Evolutionary conservation across 2,888 invertebrate genomes (phyloP).

Genomic region (Drosophila anomelani): DNA sequence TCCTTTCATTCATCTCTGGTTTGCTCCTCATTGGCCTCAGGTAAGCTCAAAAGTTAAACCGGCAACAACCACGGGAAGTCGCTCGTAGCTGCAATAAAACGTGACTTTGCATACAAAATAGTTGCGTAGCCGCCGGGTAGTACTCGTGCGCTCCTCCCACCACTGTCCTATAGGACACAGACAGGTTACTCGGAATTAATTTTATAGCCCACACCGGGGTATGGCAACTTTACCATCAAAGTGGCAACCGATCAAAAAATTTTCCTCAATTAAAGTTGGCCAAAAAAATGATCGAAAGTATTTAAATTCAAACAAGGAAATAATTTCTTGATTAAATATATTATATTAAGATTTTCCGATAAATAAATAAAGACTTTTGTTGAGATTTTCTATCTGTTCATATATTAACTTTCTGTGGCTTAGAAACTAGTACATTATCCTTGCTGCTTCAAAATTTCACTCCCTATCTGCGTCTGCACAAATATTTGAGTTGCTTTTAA

Average conservation of each 20-base stretch:
- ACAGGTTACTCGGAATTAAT: constrained; percentile 73
- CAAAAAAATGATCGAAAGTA: not conserved
- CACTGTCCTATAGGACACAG: constrained; percentile 19
- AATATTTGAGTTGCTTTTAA: constrained; percentile 77
- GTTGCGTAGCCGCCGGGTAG: constrained; percentile 64
- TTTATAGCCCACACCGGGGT: constrained; percentile 49
- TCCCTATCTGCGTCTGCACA: constrained; percentile 56
- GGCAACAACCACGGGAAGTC: constrained; percentile 34
- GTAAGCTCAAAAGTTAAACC: constrained; percentile 77
- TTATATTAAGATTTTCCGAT: too few relatives aligned
- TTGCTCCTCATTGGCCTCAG: constrained; percentile 57
- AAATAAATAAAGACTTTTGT: not conserved
- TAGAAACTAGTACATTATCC: not conserved
- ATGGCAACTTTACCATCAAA: constrained; percentile 31
- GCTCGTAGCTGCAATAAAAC: constrained; percentile 80
- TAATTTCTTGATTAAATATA: not conserved
- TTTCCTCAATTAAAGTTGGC: constrained; percentile 50
- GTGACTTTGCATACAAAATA: constrained; percentile 82
- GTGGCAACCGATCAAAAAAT: constrained; percentile 1
- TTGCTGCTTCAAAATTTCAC: not conserved
- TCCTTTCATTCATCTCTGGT: constrained; percentile 17
- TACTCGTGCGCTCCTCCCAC: not conserved
- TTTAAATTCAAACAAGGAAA: not conserved
- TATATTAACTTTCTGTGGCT: not conserved
- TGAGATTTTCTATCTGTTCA: not conserved